A percentile compares a stretch with the other conserved stretches of the same genome.
phyloP scores from a whole-genome alignment of 2,888 invertebrate genomes.

The Chymomyza fuscimana region DNA sequence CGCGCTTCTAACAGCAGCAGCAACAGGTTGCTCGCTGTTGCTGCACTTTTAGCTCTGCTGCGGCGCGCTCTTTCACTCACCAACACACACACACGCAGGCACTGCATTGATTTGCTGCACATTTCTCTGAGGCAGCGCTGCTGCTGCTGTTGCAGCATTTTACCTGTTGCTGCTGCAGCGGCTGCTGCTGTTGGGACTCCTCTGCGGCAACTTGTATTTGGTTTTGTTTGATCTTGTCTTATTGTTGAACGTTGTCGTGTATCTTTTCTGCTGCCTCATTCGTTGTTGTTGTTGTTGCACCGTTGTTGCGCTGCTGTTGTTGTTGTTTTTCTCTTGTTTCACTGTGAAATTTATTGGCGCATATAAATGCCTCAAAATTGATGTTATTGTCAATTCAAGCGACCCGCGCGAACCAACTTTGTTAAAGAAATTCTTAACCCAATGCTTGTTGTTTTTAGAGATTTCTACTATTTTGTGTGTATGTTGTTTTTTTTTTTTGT shows the following conservation, averaged over 20 bases:
- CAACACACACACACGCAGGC: constrained; percentile 23
- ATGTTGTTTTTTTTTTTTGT: constrained; percentile 18
- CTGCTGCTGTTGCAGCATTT: constrained; percentile 18
- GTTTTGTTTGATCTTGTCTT: constrained; percentile 75
- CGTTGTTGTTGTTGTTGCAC: constrained; percentile 24
- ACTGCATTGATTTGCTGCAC: constrained; percentile 58
- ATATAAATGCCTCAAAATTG: constrained; percentile 74
- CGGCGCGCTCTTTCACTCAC: constrained; percentile 9
- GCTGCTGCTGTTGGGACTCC: constrained; percentile 14
- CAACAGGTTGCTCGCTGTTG: constrained; percentile 60
- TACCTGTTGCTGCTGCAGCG: constrained; percentile 30
- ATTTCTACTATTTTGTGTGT: neutral
- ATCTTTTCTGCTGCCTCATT: constrained; percentile 58
- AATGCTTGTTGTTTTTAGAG: constrained; percentile 15
- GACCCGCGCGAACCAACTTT: constrained; percentile 5
- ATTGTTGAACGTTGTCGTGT: constrained; percentile 71
- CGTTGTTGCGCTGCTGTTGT: constrained; percentile 21
- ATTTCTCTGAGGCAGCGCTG: constrained; percentile 25
- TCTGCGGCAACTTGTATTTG: constrained; percentile 60
- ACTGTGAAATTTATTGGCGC: constrained; percentile 71
- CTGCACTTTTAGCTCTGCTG: constrained; percentile 2
- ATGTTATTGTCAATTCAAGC: constrained; percentile 70
- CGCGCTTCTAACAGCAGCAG: constrained; percentile 49
- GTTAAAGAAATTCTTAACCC: constrained; percentile 32
- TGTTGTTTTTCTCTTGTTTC: constrained; percentile 52